phyloP scores from a whole-genome alignment of 1,140 invertebrate genomes.

The Sinella curviseta region DNA sequence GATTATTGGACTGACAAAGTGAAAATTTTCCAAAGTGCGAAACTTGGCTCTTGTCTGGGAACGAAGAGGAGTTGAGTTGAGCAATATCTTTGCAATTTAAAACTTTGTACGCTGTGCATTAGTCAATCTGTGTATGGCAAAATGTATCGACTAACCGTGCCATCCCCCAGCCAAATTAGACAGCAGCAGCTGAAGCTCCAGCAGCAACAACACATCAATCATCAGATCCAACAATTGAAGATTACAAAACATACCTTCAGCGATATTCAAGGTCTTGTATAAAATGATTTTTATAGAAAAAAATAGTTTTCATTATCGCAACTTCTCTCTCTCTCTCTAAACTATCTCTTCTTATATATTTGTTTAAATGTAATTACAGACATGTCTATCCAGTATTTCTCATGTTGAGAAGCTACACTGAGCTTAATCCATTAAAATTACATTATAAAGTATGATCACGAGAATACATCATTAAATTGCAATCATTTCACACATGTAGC shows the following conservation, averaged over 20 bases:
- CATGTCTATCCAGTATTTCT: too few species aligned
- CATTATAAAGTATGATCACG: too few species aligned
- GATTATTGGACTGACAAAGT: too few species aligned
- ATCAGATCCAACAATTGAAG: slow-evolving; percentile 23
- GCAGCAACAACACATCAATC: slow-evolving; percentile 26
- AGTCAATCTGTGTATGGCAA: not conserved
- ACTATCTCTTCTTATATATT: not conserved
- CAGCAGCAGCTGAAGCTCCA: slow-evolving; percentile 9
- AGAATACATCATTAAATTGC: not conserved
- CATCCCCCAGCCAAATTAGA: not conserved
- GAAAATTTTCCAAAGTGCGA: not conserved
- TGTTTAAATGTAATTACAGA: not conserved
- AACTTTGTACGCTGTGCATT: too few species aligned
- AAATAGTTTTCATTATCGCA: too few species aligned
- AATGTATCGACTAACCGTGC: slow-evolving; percentile 20
- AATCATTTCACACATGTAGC: too few species aligned
- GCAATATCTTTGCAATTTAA: not conserved
- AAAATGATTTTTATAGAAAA: not conserved
- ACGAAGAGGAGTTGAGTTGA: not conserved
- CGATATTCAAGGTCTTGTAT: slow-evolving; percentile 26
- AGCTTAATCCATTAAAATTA: too few species aligned
- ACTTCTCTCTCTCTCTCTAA: too few species aligned
- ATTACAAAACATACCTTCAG: slow-evolving; percentile 23
- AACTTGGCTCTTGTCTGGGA: not conserved
- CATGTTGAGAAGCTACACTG: too few species aligned